Base-by-base conservation (phyloP, 2,113 vertebrate species). In the Phaetusa simplex region DNA sequence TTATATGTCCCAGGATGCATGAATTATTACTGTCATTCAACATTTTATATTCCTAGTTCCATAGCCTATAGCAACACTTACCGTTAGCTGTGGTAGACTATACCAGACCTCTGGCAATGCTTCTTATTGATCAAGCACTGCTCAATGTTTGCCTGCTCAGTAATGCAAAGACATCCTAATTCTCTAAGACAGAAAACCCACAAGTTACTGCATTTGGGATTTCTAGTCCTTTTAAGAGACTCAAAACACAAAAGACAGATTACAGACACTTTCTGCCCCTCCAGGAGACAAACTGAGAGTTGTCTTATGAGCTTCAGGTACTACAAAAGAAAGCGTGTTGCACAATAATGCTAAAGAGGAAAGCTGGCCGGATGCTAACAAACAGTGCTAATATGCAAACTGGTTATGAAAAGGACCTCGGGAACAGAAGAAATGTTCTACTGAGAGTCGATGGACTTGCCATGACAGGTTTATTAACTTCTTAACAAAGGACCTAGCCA, bases 1-100 rank as follows among this genome's bases (percentile, higher is more conserved):
- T 98, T 98, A 95, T 94, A 82, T 21, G 92, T 97, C 94, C 97
- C 95, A 94, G 90, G 93, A 97, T 95, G 76, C 96, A 98, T 97
- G 96, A 98, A 97, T 98, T 98, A 98, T 98, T 98, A 96, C 91
- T 96, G 93, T 82, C 84, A 29, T 94, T 97, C 62, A 69, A 95
- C 95, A 90, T 96, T 92, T 97, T 78, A 97, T 97, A 97, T 94
- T 97, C 94, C 94, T 93, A 96, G 95, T 79, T 97, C 96, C 88
- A 90, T 91, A 97, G 95, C 97, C 96, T 95, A 95, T 94, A 94
- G 93, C 94, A 97, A 95, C 66, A 86, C 95, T 98, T 98, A 97
- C 96, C 5, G 0, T 96, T 94, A 94, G 96, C 95, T 95, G 79
- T 72, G 84, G 92, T 2, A 72, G 65, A 84, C 81, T 95, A 74